These are phyloP conservation scores for Arctia plantaginis DNA, from an alignment of 2,888 invertebrate species.

Conservation along the genomic window DNA sequence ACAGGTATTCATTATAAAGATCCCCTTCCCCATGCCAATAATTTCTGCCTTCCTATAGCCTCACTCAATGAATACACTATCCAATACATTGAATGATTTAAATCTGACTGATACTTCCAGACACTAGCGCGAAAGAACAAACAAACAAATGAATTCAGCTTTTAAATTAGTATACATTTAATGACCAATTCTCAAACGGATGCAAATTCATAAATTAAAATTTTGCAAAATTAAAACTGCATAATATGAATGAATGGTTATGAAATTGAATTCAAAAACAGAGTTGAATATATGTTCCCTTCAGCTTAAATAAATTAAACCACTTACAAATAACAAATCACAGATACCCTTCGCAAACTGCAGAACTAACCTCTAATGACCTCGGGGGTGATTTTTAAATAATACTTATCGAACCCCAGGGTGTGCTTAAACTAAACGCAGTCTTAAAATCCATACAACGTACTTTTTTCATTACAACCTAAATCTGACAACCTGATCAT, in stretches of 20 bases:
- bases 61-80: neutral
- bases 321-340: conserved; percentile 82
- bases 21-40: conserved; percentile 29
- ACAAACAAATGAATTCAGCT: neutral
- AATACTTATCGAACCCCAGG: conserved; percentile 52
- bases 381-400: conserved; percentile 42
- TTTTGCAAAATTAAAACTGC: conserved; percentile 36
- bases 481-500: conserved; percentile 62
- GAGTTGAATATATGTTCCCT: conserved; percentile 46
- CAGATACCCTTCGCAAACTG: conserved; percentile 80
- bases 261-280: conserved; percentile 18
- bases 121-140: neutral
- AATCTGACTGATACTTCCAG: neutral
- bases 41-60: conserved; percentile 13
- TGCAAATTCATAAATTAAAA: conserved; percentile 20
- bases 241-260: conserved; percentile 3
- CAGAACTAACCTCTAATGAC: conserved; percentile 55
- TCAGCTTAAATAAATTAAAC: conserved; percentile 72
- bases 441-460: conserved; percentile 79
- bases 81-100: neutral
- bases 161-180: conserved; percentile 11
- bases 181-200: conserved; percentile 27
- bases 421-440: conserved; percentile 77
- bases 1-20: conserved; percentile 36
- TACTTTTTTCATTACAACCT: conserved; percentile 70